Percentiles rank a stretch among this genome's conserved stretches.
These are phyloP conservation scores for Eurypyga helias DNA, from an alignment of 2,113 vertebrate species.

Conservation along the genomic window DNA sequence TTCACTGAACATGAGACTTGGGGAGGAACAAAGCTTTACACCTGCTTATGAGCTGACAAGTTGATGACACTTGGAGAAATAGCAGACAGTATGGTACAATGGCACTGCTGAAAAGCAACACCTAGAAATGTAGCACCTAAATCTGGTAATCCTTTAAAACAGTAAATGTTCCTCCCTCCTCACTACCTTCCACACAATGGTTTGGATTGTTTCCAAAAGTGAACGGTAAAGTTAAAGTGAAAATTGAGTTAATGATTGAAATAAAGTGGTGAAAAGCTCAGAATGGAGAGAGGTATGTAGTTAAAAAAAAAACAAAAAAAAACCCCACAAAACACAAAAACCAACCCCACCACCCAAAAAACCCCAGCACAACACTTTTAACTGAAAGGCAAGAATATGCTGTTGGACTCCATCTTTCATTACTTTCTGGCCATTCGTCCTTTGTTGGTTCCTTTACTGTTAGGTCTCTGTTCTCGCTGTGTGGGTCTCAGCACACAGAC, in stretches of 20 bases:
- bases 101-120: conserved; percentile 59
- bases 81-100: conserved; percentile 41
- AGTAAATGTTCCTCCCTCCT: background rate
- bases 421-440: background rate
- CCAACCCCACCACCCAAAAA: no score
- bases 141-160: conserved; percentile 61
- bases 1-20: background rate
- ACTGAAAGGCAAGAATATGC: background rate
- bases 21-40: conserved; percentile 28
- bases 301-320: background rate
- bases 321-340: no score
- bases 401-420: conserved; percentile 10
- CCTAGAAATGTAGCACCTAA: conserved; percentile 35
- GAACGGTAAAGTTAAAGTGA: conserved; percentile 33
- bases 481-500: background rate
- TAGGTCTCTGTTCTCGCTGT: background rate
- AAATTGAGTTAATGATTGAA: conserved; percentile 45
- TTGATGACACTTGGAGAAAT: conserved; percentile 57
- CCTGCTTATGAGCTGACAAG: conserved; percentile 51
- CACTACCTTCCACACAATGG: background rate
- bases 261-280: conserved; percentile 54
- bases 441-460: background rate
- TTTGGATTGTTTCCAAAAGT: conserved; percentile 13
- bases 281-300: background rate
- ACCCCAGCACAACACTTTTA: background rate